Evolutionary conservation across 2,797 vertebrate species (phyloP).

Genomic region (Alectoris magna): DNA sequence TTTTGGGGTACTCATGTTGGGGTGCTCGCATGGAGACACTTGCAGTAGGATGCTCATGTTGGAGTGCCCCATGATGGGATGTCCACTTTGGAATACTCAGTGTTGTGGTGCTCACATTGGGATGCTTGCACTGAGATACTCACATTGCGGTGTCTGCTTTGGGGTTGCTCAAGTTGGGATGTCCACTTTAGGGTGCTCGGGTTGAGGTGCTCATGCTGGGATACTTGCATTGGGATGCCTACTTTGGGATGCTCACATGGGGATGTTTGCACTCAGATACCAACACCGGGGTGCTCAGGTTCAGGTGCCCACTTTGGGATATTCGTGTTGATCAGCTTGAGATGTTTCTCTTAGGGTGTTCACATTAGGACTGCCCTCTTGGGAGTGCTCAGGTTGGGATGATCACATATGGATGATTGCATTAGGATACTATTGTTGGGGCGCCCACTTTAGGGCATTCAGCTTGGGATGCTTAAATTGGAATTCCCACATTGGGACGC

Average conservation of each 20-base stretch:
- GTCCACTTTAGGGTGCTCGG: fast-evolving
- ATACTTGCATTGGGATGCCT: neutral
- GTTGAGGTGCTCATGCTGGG: too few relatives aligned
- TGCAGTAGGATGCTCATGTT: neutral
- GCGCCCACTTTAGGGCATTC: fast-evolving
- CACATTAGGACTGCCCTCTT: neutral
- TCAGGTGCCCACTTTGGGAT: neutral
- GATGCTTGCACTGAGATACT: too few relatives aligned
- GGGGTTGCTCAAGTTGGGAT: neutral
- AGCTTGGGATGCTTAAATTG: fast-evolving
- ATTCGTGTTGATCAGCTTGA: neutral
- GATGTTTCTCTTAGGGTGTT: neutral
- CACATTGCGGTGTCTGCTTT: fast-evolving
- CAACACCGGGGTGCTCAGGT: fast-evolving
- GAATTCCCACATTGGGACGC: fast-evolving
- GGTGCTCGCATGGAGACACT: too few relatives aligned
- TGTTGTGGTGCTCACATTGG: too few relatives aligned
- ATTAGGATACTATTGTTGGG: fast-evolving
- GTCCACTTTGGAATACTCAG: too few relatives aligned
- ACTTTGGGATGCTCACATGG: neutral
- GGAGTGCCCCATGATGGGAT: neutral
- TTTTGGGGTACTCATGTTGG: too few relatives aligned
- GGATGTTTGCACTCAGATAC: neutral
- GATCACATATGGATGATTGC: fast-evolving
- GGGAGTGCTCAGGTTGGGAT: neutral